Evolutionary conservation across 2,888 invertebrate species (phyloP).

Genomic region (Halictus quadricinctus): DNA sequence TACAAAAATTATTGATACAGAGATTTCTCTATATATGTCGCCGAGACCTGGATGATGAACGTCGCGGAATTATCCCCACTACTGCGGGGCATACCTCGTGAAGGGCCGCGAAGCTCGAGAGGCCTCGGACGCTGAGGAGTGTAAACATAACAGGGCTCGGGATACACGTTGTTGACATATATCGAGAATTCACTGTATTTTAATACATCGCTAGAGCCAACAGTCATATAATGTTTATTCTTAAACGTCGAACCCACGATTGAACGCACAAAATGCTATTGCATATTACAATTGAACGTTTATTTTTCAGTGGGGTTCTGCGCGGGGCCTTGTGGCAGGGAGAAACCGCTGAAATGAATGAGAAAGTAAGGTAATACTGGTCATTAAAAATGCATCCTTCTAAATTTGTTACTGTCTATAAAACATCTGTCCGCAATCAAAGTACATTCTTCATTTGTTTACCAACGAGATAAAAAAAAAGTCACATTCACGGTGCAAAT

Average conservation of each 20-base stretch:
- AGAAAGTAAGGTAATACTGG: neutral
- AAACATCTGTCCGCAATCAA: neutral
- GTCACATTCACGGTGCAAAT: conserved; percentile 18
- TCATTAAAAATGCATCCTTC: neutral
- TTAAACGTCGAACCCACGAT: no score
- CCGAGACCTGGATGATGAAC: no score
- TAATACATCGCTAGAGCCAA: neutral
- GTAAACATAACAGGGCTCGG: no score
- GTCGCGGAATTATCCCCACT: no score
- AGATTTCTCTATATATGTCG: no score
- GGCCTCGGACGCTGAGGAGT: no score
- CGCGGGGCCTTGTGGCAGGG: conserved; percentile 32
- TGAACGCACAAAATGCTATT: no score
- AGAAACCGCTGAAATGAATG: neutral
- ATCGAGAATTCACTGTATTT: no score
- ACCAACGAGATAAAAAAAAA: neutral
- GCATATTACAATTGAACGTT: neutral
- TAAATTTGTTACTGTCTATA: neutral
- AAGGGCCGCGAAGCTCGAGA: no score
- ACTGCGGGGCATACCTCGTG: no score
- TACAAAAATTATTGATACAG: no score
- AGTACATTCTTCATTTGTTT: neutral
- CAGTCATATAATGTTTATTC: neutral
- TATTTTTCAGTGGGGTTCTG: neutral
- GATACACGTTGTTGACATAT: no score